Evolutionary conservation across 2,888 invertebrate species (phyloP).

Genomic region (Diarsia mendica): DNA sequence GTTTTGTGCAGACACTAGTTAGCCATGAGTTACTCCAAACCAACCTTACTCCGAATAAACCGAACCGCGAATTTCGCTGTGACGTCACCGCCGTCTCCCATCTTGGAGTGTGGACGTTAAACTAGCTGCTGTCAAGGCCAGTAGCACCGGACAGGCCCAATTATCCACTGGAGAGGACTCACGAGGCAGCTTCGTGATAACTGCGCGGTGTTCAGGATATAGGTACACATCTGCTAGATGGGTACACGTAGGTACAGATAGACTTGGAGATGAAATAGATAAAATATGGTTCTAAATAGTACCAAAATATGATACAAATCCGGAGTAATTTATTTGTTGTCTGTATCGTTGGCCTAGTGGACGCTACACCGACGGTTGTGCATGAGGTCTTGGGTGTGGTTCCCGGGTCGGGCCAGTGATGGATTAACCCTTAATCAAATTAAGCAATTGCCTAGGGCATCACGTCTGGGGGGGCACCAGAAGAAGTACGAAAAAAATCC

Average conservation of each 20-base stretch:
- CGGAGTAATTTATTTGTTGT: too few relatives aligned
- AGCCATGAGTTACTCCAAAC: constrained; percentile 53
- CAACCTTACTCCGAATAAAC: constrained; percentile 52
- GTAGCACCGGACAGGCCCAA: constrained; percentile 72
- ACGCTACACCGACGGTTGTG: too few relatives aligned
- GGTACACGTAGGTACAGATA: not conserved
- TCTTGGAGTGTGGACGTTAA: constrained; percentile 54
- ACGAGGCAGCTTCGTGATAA: constrained; percentile 52
- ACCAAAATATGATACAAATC: not conserved
- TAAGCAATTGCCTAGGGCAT: too few relatives aligned
- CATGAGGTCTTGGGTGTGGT: too few relatives aligned
- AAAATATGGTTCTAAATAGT: too few relatives aligned
- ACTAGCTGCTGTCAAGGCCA: constrained; percentile 72
- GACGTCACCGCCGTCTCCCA: constrained; percentile 57
- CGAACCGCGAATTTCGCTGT: constrained; percentile 45
- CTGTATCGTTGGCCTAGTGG: too few relatives aligned
- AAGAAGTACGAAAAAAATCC: too few relatives aligned
- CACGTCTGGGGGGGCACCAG: too few relatives aligned
- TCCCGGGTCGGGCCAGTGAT: too few relatives aligned
- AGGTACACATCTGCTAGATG: constrained; percentile 8
- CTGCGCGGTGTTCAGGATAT: constrained; percentile 45
- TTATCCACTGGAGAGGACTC: constrained; percentile 72
- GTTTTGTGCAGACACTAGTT: constrained; percentile 36
- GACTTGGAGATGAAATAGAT: not conserved
- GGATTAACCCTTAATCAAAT: too few relatives aligned